Conservation (phyloP, 1,140 invertebrate species). For the Delia radicum region DNA sequence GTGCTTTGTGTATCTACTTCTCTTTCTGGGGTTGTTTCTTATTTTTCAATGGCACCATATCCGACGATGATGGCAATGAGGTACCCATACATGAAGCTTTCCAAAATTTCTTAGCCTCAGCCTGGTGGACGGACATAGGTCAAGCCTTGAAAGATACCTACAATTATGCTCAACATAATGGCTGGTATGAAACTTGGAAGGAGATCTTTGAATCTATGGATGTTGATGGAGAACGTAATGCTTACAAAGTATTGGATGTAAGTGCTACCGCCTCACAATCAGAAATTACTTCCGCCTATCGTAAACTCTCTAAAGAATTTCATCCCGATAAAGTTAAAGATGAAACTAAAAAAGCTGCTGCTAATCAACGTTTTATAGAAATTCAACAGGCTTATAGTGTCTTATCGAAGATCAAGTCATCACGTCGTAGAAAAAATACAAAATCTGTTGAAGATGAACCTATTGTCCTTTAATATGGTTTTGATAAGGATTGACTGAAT, state of each 20-base stretch:
- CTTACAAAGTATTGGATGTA: conserved; percentile 81
- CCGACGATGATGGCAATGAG: conserved; percentile 83
- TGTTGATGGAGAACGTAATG: conserved; percentile 85
- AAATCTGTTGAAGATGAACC: conserved; percentile 56
- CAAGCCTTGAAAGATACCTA: conserved; percentile 75
- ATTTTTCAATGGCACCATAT: conserved; percentile 87
- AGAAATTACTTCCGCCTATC: conserved; percentile 81
- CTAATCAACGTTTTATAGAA: conserved; percentile 88
- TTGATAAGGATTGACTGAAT: not conserved
- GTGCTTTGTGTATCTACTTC: conserved; percentile 69
- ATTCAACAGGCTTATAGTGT: conserved; percentile 91
- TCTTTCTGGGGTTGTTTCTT: conserved; percentile 76
- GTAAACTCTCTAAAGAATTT: conserved; percentile 79
- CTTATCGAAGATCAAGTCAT: conserved; percentile 79
- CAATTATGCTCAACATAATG: conserved; percentile 73
- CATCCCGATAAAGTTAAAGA: conserved; percentile 92
- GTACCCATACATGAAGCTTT: conserved; percentile 85
- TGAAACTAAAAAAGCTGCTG: conserved; percentile 62
- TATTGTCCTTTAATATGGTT: conserved; percentile 41
- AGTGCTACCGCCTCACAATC: conserved; percentile 75
- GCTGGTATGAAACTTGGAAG: conserved; percentile 82
- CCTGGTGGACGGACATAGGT: conserved; percentile 74
- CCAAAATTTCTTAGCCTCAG: conserved; percentile 87
- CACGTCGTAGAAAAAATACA: conserved; percentile 70
- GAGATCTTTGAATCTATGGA: conserved; percentile 84